These are phyloP conservation scores for Oxyruncus cristatus DNA, from an alignment of 2,113 vertebrate species.

Conservation along the genomic window DNA sequence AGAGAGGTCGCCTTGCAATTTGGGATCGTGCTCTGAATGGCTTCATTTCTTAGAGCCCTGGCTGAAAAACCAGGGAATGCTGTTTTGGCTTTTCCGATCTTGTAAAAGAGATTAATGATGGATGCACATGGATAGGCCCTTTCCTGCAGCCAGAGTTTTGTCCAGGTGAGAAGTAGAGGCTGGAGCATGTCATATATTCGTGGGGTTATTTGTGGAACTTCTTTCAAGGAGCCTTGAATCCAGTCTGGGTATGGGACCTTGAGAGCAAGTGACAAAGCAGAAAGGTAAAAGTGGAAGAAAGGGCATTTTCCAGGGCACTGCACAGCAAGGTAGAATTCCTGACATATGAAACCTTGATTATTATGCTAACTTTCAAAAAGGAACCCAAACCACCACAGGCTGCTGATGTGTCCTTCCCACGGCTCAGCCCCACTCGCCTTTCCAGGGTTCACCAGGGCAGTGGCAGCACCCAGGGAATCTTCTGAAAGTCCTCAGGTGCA, in stretches of 20 bases:
- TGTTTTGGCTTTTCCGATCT: background rate
- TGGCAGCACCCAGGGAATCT: background rate
- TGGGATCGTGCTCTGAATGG: background rate
- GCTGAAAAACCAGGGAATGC: background rate
- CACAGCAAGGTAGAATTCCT: background rate
- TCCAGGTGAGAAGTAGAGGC: background rate
- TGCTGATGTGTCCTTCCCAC: background rate
- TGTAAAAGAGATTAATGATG: background rate
- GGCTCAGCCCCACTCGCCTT: background rate
- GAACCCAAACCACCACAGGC: background rate
- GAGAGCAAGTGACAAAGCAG: background rate
- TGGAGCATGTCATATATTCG: background rate
- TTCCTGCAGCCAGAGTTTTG: background rate
- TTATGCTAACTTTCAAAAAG: background rate
- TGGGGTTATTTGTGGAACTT: background rate
- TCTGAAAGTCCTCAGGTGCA: background rate
- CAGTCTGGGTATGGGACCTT: background rate
- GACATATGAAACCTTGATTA: fast-evolving
- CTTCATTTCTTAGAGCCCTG: background rate
- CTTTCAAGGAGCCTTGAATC: background rate
- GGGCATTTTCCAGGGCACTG: background rate
- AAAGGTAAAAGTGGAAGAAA: background rate
- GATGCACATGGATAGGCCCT: background rate
- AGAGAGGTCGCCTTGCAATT: background rate
- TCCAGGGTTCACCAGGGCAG: background rate